These are phyloP conservation scores for Tinea pellionella DNA, from an alignment of 2,888 invertebrate species.

Conservation along the genomic window DNA sequence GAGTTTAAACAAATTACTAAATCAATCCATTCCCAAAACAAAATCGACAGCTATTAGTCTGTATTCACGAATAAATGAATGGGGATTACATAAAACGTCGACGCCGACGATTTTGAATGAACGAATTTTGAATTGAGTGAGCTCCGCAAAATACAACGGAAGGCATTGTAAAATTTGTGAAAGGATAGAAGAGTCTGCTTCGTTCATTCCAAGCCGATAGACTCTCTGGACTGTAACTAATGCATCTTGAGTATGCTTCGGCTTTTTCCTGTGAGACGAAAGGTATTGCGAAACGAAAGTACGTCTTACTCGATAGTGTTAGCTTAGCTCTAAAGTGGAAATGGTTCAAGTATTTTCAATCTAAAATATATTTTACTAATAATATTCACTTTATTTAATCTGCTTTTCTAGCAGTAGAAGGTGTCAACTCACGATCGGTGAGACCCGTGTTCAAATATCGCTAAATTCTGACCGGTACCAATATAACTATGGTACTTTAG, in stretches of 20 bases:
- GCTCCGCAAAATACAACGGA: neutral
- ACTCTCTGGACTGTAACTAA: slow-evolving; percentile 8
- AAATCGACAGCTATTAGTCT: slow-evolving; percentile 7
- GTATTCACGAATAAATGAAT: slow-evolving; percentile 9
- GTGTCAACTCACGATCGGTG: too few species aligned
- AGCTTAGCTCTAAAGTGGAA: slow-evolving; percentile 7
- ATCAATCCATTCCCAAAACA: slow-evolving; percentile 1
- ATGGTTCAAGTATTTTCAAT: neutral
- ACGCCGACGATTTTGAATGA: slow-evolving; percentile 11
- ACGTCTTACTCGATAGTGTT: slow-evolving; percentile 6
- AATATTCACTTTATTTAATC: neutral
- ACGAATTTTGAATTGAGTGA: slow-evolving; percentile 8
- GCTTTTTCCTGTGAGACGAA: neutral
- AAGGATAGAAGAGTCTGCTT: slow-evolving; percentile 4
- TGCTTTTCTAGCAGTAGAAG: neutral
- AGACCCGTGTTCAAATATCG: too few species aligned
- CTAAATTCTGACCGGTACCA: too few species aligned
- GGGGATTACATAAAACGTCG: slow-evolving; percentile 11
- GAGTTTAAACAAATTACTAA: neutral
- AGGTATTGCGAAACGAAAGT: slow-evolving; percentile 4
- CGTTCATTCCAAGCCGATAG: neutral
- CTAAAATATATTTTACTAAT: neutral
- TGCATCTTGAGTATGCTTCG: neutral
- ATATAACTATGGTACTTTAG: too few species aligned
- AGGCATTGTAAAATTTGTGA: slow-evolving; percentile 9